Conservation (phyloP, 2,113 vertebrate species). For the Pelobates fuscus region DNA sequence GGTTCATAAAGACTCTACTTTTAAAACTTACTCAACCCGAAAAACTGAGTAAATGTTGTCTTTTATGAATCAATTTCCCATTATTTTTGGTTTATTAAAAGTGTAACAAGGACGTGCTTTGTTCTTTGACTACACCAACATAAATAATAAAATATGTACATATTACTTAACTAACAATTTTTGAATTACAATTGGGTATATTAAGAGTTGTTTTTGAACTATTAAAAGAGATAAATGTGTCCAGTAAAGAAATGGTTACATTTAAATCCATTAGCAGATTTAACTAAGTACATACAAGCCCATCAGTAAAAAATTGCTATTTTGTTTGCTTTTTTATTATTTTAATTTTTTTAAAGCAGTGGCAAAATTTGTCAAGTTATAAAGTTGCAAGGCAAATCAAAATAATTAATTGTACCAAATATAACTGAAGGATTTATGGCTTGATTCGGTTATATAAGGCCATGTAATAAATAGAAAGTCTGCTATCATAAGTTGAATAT, state of each 20-base stretch:
- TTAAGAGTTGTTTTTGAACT: neutral
- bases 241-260: neutral
- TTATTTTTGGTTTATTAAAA: constrained; percentile 81
- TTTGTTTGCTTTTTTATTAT: neutral
- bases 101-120: constrained; percentile 72
- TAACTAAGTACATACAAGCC: neutral
- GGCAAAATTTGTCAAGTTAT: constrained; percentile 7
- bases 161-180: neutral
- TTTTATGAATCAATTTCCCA: constrained; percentile 73
- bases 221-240: neutral
- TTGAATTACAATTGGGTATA: neutral
- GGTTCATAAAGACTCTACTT: constrained; percentile 78
- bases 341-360: neutral
- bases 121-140: neutral
- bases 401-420: constrained; percentile 6
- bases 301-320: neutral
- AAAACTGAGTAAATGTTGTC: constrained; percentile 76
- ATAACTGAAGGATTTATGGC: neutral
- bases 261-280: constrained; percentile 3
- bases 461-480: neutral
- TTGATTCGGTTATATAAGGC: neutral
- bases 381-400: constrained; percentile 18
- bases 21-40: constrained; percentile 82
- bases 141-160: neutral
- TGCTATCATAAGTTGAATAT: neutral